Conservation (phyloP, 1,140 invertebrate species). For the Listronotus oregonensis region DNA sequence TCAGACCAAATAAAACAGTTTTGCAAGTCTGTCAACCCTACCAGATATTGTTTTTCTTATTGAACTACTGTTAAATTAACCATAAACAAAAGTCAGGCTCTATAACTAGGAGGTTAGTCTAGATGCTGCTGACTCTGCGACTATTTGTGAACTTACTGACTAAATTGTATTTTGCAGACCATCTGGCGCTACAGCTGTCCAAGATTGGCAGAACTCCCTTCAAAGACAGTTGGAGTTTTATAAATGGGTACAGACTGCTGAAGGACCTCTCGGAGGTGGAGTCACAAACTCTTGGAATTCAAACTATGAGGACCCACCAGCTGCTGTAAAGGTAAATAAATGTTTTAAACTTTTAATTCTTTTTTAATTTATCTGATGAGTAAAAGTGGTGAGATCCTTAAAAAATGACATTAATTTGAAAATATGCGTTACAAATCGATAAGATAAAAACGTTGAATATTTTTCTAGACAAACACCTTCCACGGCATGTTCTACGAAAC, state of each 20-base stretch:
- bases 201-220: constrained; percentile 25
- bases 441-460: neutral
- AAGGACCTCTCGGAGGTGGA: constrained; percentile 24
- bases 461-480: constrained; percentile 13
- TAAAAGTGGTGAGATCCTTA: no score
- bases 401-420: no score
- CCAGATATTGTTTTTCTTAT: no score
- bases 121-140: no score
- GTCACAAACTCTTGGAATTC: constrained; percentile 27
- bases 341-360: neutral
- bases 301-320: constrained; percentile 24
- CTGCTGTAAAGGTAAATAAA: constrained; percentile 7
- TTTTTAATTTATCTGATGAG: no score
- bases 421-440: no score
- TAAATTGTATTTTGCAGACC: neutral
- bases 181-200: constrained; percentile 16
- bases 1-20: no score
- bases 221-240: constrained; percentile 27
- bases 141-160: no score
- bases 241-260: constrained; percentile 14
- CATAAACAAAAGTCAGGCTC: no score
- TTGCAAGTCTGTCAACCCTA: no score
- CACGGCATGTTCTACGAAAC: constrained; percentile 30
- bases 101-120: no score
- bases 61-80: no score